Conservation (phyloP, 2,888 invertebrate species). For the Nysson spinosus region DNA sequence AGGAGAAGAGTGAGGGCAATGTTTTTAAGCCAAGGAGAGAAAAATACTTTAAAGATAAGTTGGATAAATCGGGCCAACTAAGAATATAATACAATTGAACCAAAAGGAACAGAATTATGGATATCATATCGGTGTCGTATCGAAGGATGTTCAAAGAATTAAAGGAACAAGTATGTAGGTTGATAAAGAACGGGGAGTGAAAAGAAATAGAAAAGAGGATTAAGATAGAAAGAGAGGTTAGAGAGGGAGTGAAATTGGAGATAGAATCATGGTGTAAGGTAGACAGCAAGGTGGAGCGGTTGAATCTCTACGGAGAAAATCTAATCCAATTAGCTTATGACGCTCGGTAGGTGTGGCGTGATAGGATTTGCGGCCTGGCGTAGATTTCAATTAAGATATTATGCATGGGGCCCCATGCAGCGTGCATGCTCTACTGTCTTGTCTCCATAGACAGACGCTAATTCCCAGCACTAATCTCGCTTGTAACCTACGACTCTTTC, state of each 20-base stretch:
- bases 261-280: slow-evolving; percentile 25
- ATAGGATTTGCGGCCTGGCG: slow-evolving; percentile 60
- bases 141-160: slow-evolving; percentile 27
- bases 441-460: slow-evolving; percentile 31
- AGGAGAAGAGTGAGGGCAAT: no score
- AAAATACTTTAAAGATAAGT: no score
- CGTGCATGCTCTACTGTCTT: slow-evolving; percentile 54
- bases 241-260: slow-evolving; percentile 21
- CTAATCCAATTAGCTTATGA: slow-evolving; percentile 68
- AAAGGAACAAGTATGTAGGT: slow-evolving; percentile 33
- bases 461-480: slow-evolving; percentile 40
- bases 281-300: slow-evolving; percentile 38
- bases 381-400: slow-evolving; percentile 72
- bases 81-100: no score
- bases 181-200: slow-evolving; percentile 20
- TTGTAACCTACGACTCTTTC: slow-evolving; percentile 9
- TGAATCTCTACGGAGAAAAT: slow-evolving; percentile 60
- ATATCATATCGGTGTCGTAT: not conserved
- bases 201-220: slow-evolving; percentile 18
- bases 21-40: no score
- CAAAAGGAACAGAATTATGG: not conserved
- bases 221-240: no score
- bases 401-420: slow-evolving; percentile 53
- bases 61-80: no score
- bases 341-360: slow-evolving; percentile 58